Percentiles rank a stretch among this genome's conserved stretches.
Conservation (phyloP, 2,888 invertebrate species). For the Girardia tigrina region DNA sequence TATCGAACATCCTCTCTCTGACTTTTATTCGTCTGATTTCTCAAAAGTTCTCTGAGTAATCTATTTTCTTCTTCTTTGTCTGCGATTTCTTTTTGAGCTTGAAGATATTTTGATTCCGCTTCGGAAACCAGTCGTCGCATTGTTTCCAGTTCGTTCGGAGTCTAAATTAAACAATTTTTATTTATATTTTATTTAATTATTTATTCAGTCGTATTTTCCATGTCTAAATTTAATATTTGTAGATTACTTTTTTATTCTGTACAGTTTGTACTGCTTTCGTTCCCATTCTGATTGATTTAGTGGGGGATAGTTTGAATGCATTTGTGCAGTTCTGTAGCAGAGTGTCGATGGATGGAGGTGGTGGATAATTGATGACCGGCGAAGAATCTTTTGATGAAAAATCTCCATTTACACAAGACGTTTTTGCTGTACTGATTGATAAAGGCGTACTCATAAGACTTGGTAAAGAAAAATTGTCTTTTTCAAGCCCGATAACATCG, state of each 20-base stretch:
- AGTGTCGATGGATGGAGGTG: background rate
- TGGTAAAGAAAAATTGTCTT: background rate
- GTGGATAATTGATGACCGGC: background rate
- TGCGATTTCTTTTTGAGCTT: constrained; percentile 8
- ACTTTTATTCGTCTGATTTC: background rate
- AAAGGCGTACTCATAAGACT: background rate
- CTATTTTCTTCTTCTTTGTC: constrained; percentile 20
- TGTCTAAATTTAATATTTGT: too few relatives aligned
- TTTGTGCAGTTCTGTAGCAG: background rate
- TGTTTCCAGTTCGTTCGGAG: background rate
- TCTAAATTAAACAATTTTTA: too few relatives aligned
- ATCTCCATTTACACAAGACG: background rate
- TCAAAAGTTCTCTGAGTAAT: background rate
- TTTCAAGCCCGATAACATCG: background rate
- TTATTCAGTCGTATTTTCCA: too few relatives aligned
- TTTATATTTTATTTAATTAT: too few relatives aligned
- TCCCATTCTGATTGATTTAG: constrained; percentile 11
- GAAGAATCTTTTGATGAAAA: background rate
- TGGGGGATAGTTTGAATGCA: background rate
- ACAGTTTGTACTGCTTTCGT: background rate
- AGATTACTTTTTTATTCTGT: background rate
- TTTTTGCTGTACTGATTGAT: background rate
- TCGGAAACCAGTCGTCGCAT: background rate
- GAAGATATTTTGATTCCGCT: background rate
- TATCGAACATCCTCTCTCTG: background rate